Evolutionary conservation across 2,888 invertebrate species (phyloP).

Genomic region (Micoletzkya japonica): DNA sequence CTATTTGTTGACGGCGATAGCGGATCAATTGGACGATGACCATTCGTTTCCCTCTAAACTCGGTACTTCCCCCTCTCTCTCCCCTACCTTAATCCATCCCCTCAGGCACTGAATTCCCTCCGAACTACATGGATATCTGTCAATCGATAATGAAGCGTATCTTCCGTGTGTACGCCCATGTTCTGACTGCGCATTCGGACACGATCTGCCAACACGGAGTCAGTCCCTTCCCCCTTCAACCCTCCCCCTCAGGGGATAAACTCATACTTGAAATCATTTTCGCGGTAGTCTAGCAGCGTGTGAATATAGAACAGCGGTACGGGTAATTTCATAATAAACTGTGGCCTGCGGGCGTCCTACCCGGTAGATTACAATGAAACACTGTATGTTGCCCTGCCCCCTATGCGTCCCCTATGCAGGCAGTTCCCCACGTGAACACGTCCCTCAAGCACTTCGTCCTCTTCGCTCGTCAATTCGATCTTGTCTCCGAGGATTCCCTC

Average conservation of each 20-base stretch:
- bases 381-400: no score
- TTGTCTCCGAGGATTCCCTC: conserved; percentile 65
- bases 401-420: conserved; percentile 73
- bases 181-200: conserved; percentile 96
- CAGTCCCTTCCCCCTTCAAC: no score
- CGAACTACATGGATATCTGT: conserved; percentile 74
- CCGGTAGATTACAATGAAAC: no score
- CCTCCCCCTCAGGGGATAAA: no score
- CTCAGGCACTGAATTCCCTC: conserved; percentile 55
- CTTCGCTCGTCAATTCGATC: conserved; percentile 92
- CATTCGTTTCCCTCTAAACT: conserved; percentile 97
- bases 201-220: conserved; percentile 26
- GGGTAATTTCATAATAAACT: no score
- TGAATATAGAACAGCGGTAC: no score
- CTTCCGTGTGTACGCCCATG: conserved; percentile 98
- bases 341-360: no score
- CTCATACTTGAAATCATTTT: no score
- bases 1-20: conserved; percentile 99
- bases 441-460: conserved; percentile 99
- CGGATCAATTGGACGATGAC: conserved; percentile 98
- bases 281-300: no score
- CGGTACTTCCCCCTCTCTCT: conserved; percentile 68
- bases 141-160: conserved; percentile 96
- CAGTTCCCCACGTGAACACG: conserved; percentile 98
- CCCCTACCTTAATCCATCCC: conserved; percentile 7